Conservation (phyloP, 2,797 vertebrate species). For the Ptychadena robeensis region DNA sequence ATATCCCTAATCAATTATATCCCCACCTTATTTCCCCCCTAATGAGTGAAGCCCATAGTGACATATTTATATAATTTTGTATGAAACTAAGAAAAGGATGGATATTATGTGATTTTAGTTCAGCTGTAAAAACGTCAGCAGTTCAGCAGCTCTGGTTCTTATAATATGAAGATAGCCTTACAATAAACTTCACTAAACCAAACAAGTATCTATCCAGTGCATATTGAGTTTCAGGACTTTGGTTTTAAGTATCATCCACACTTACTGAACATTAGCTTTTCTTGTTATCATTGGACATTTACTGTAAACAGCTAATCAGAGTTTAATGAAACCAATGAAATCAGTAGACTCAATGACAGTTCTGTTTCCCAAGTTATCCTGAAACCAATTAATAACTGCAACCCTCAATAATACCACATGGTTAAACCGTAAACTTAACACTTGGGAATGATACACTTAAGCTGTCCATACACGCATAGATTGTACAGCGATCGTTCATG, state of each 20-base stretch:
- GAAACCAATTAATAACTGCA: neutral
- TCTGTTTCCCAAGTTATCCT: neutral
- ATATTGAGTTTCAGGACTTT: neutral
- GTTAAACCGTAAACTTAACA: neutral
- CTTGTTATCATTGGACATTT: neutral
- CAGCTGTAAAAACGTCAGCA: neutral
- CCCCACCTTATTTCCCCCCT: no score
- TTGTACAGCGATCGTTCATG: no score
- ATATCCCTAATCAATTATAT: neutral
- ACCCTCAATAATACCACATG: neutral
- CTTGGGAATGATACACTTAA: neutral
- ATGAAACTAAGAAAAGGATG: neutral
- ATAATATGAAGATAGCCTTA: neutral
- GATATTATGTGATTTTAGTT: neutral
- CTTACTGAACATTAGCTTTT: neutral
- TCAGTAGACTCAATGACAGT: neutral
- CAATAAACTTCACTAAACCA: neutral
- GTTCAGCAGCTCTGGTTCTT: neutral
- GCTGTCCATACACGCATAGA: no score
- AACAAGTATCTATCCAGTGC: neutral
- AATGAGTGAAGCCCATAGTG: neutral
- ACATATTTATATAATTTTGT: neutral
- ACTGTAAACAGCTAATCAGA: neutral
- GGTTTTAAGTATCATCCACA: neutral
- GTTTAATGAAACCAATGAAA: neutral